phyloP scores from a whole-genome alignment of 2,797 vertebrate species.

The Sebastiscus tertius region DNA sequence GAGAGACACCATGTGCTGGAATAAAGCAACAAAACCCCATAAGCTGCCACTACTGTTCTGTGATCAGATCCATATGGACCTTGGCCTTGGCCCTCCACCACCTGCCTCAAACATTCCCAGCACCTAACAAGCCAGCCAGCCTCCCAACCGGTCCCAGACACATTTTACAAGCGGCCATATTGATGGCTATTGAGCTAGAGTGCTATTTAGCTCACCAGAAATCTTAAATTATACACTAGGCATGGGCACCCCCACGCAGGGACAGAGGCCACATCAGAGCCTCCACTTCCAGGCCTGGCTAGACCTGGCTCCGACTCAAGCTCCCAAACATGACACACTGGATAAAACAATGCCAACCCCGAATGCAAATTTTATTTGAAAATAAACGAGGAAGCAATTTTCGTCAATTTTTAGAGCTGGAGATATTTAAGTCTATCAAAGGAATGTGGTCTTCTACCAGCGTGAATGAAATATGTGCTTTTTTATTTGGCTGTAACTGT shows the following conservation, averaged over 20 bases:
- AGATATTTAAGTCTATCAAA: conserved; percentile 33
- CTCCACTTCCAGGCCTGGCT: conserved; percentile 60
- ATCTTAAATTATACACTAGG: conserved; percentile 80
- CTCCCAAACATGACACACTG: conserved; percentile 51
- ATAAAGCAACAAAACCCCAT: conserved; percentile 68
- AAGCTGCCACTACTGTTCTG: conserved; percentile 85
- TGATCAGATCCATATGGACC: conserved; percentile 85
- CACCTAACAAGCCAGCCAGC: conserved; percentile 75
- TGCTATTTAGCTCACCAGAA: conserved; percentile 81
- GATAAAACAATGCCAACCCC: conserved; percentile 31
- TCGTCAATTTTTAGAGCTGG: conserved; percentile 16
- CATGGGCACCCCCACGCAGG: conserved; percentile 69
- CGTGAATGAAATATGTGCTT: conserved; percentile 25
- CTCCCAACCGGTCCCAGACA: conserved; percentile 74
- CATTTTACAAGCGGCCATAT: conserved; percentile 80
- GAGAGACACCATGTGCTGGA: conserved; percentile 65
- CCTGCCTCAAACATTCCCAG: conserved; percentile 77
- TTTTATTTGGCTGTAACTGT: conserved; percentile 30
- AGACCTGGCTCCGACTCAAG: conserved; percentile 55
- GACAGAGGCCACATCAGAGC: conserved; percentile 74
- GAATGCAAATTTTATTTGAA: conserved; percentile 58
- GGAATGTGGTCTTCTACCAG: conserved; percentile 16
- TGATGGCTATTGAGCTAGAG: conserved; percentile 79
- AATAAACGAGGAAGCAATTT: conserved; percentile 46
- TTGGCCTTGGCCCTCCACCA: conserved; percentile 75